Evolutionary conservation across 2,797 vertebrate species (phyloP).

Genomic region (Anguilla marmorata): DNA sequence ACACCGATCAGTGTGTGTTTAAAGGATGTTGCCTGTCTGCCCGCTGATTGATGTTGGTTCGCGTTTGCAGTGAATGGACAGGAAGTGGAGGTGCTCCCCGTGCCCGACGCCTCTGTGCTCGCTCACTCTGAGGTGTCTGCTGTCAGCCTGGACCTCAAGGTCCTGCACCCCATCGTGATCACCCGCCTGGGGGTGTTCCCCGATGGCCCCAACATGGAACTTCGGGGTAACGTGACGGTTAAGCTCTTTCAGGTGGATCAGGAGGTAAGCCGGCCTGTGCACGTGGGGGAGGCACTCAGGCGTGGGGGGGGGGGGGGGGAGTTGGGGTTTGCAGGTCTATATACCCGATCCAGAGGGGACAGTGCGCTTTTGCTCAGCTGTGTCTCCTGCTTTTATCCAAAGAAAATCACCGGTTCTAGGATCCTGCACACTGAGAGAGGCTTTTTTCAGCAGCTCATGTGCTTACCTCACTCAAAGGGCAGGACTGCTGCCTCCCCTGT

Average conservation of each 20-base stretch:
- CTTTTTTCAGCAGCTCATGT: neutral
- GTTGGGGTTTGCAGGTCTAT: neutral
- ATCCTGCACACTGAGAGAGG: neutral
- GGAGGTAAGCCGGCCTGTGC: slow-evolving; percentile 71
- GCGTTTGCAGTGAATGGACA: slow-evolving; percentile 61
- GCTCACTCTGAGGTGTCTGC: slow-evolving; percentile 74
- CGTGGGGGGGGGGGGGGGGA: neutral
- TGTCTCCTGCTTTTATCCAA: neutral
- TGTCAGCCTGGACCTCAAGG: slow-evolving; percentile 89
- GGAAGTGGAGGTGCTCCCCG: slow-evolving; percentile 81
- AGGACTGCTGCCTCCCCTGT: neutral
- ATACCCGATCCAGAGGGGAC: neutral
- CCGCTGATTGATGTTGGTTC: neutral
- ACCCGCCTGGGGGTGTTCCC: slow-evolving; percentile 90
- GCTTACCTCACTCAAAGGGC: neutral
- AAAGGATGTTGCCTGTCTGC: neutral
- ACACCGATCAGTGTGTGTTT: slow-evolving; percentile 34
- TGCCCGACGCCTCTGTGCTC: slow-evolving; percentile 70
- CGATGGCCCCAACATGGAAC: slow-evolving; percentile 66
- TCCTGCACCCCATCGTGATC: slow-evolving; percentile 92
- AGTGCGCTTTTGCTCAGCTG: neutral
- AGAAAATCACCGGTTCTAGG: neutral
- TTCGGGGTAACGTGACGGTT: slow-evolving; percentile 88
- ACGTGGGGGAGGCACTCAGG: neutral
- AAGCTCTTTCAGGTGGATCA: slow-evolving; percentile 91